phyloP scores from a whole-genome alignment of 2,888 invertebrate species.

The Taphrorychus bicolor region DNA sequence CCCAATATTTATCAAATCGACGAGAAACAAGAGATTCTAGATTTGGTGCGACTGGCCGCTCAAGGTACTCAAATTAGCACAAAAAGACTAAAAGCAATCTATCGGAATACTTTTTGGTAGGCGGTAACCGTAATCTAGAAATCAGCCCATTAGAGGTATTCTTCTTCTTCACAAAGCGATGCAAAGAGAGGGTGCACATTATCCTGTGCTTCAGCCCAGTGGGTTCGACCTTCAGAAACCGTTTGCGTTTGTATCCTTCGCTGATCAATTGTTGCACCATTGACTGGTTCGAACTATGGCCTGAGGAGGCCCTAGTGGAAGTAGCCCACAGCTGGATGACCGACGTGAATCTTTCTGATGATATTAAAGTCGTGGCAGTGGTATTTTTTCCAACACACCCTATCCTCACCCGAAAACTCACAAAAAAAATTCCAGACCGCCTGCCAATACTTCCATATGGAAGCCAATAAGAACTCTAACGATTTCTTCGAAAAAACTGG shows the following conservation, averaged over 20 bases:
- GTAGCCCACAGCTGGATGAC: conserved; percentile 79
- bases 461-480: conserved; percentile 69
- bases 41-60: conserved; percentile 73
- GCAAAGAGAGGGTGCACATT: conserved; percentile 81
- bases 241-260: conserved; percentile 81
- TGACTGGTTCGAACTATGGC: conserved; percentile 91
- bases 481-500: conserved; percentile 71
- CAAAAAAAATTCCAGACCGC: conserved; percentile 65
- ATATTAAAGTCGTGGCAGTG: conserved; percentile 44
- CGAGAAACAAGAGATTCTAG: conserved; percentile 84
- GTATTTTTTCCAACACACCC: too few species aligned
- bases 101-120: too few species aligned
- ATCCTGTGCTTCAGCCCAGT: conserved; percentile 88
- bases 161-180: conserved; percentile 78
- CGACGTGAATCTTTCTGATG: conserved; percentile 75
- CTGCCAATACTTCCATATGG: conserved; percentile 89
- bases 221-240: conserved; percentile 78
- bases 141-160: conserved; percentile 78
- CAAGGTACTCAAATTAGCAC: too few species aligned
- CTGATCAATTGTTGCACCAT: conserved; percentile 89
- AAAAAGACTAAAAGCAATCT: neutral
- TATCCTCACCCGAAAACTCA: too few species aligned
- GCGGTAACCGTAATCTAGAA: conserved; percentile 81
- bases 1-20: conserved; percentile 85
- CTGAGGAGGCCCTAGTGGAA: conserved; percentile 84